Evolutionary conservation across 1,140 invertebrate genomes (phyloP).

Genomic region (Hylaeus anthracinus): DNA sequence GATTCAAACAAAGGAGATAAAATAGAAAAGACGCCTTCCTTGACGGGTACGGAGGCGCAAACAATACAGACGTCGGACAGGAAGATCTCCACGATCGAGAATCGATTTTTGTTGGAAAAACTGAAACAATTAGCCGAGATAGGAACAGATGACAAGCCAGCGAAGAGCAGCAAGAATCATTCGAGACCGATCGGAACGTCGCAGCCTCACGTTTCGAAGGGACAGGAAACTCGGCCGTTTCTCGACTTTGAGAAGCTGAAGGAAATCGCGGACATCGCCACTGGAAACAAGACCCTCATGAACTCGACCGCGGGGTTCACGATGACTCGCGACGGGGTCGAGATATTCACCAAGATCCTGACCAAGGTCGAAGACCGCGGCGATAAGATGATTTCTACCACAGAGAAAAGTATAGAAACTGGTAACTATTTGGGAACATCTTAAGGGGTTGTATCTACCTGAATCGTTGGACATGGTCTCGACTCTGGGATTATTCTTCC

Average conservation of each 20-base stretch:
- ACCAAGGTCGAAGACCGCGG: constrained; percentile 80
- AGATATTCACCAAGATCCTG: constrained; percentile 85
- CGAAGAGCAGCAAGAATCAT: constrained; percentile 37
- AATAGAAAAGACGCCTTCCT: constrained; percentile 6
- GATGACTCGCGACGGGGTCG: constrained; percentile 84
- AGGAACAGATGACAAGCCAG: constrained; percentile 54
- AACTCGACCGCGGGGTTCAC: constrained; percentile 79
- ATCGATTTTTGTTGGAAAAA: constrained; percentile 64
- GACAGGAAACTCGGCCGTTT: constrained; percentile 10
- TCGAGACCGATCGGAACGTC: neutral
- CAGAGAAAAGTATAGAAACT: constrained; percentile 60
- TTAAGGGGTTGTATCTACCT: neutral
- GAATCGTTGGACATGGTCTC: neutral
- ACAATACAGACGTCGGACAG: constrained; percentile 66
- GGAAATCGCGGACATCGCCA: constrained; percentile 70
- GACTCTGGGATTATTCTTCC: neutral
- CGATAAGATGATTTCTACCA: constrained; percentile 64
- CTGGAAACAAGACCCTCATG: constrained; percentile 58
- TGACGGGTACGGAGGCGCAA: constrained; percentile 11
- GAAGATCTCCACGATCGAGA: constrained; percentile 66
- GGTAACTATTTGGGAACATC: constrained; percentile 33
- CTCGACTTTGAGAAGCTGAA: constrained; percentile 70
- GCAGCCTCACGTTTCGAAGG: neutral
- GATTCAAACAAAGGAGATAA: constrained; percentile 9
- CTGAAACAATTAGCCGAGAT: constrained; percentile 68